Evolutionary conservation across 30 jellyfish, hydroid and myxozoan species (phyloP).

Genomic region (Haliclystus octoradiatus): DNA sequence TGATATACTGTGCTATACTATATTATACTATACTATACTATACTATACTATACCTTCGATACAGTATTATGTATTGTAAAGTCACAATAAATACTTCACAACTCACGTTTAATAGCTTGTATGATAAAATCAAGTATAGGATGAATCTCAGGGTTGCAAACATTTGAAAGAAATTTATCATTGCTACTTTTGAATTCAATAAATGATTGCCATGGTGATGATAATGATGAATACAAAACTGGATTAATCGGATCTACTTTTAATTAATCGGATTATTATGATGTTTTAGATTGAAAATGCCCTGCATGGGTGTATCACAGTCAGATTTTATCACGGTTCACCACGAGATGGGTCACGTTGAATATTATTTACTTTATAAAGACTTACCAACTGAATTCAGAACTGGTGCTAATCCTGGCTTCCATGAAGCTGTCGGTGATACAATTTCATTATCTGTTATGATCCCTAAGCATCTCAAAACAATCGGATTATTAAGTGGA

Average conservation of each 20-base stretch:
- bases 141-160: neutral
- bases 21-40: too few species aligned
- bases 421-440: slow-evolving; percentile 81
- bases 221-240: too few species aligned
- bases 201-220: too few species aligned
- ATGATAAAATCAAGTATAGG: neutral
- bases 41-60: too few species aligned
- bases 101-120: too few species aligned
- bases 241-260: too few species aligned
- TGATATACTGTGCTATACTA: too few species aligned
- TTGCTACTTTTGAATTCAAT: too few species aligned
- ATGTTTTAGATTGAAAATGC: slow-evolving; percentile 60
- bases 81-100: too few species aligned
- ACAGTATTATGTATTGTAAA: too few species aligned
- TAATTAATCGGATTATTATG: too few species aligned
- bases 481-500: slow-evolving; percentile 28
- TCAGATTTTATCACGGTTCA: slow-evolving; percentile 44
- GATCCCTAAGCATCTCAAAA: slow-evolving; percentile 55
- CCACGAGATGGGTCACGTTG: slow-evolving; percentile 81
- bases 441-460: slow-evolving; percentile 54
- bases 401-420: slow-evolving; percentile 73
- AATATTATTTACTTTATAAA: slow-evolving; percentile 38
- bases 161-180: neutral
- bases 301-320: slow-evolving; percentile 53
- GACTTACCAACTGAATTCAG: slow-evolving; percentile 52